These are phyloP conservation scores for Trichacis sp. DNA, from an alignment of 2,888 invertebrate species.

Conservation along the genomic window DNA sequence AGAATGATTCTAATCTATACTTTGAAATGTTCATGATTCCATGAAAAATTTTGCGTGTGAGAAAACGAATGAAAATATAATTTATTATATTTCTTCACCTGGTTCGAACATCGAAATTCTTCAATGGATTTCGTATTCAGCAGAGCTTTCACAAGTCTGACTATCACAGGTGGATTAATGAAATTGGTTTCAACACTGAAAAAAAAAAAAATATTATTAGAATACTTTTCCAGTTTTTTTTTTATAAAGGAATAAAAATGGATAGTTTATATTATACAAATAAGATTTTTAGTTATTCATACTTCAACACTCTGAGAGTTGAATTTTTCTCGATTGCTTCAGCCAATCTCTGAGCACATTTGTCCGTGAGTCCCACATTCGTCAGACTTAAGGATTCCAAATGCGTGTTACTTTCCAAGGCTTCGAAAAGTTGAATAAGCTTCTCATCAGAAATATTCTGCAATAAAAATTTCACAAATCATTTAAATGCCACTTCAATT, in stretches of 20 bases:
- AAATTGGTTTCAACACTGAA: conserved; percentile 94
- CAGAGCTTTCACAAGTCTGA: conserved; percentile 87
- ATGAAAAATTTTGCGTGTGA: no score
- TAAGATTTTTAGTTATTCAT: no score
- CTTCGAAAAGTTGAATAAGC: conserved; percentile 89
- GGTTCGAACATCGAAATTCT: conserved; percentile 97
- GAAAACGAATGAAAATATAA: no score
- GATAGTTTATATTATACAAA: no score
- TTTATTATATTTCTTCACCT: conserved; percentile 74
- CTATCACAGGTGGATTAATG: conserved; percentile 89
- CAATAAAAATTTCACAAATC: conserved; percentile 45
- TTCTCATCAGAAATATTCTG: conserved; percentile 98
- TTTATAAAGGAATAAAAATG: no score
- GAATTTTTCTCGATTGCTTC: conserved; percentile 86
- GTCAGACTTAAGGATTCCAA: conserved; percentile 92
- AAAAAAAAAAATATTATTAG: conserved; percentile 33
- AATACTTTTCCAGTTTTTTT: no score
- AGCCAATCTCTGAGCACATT: conserved; percentile 83
- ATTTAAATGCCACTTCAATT: background rate
- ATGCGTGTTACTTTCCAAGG: conserved; percentile 89
- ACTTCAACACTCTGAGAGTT: conserved; percentile 85
- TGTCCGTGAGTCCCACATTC: conserved; percentile 93
- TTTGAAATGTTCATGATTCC: no score
- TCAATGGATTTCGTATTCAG: conserved; percentile 88
- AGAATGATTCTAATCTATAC: no score